phyloP scores from a whole-genome alignment of 2,888 invertebrate species.

The Belgica antarctica region DNA sequence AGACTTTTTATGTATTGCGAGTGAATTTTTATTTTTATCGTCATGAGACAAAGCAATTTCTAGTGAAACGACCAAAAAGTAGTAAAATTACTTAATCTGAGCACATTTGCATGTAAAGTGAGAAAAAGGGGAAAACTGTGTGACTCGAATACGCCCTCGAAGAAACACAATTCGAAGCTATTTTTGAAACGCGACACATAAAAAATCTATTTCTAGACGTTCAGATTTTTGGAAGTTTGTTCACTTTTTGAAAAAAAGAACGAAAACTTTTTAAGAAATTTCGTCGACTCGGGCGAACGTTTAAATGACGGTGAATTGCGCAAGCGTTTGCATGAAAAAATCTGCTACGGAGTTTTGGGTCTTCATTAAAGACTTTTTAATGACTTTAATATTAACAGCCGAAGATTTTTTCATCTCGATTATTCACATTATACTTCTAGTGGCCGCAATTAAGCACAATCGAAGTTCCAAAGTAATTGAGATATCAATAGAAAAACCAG shows the following conservation, averaged over 20 bases:
- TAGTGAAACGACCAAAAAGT: conserved; percentile 17
- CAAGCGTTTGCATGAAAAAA: conserved; percentile 18
- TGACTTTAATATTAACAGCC: neutral
- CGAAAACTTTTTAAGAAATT: no score
- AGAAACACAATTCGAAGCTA: neutral
- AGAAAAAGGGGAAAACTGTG: conserved; percentile 7
- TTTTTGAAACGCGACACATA: conserved; percentile 1
- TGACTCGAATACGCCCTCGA: conserved; percentile 24
- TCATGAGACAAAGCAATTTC: neutral
- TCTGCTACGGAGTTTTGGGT: neutral
- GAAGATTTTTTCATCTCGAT: no score
- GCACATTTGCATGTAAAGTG: conserved; percentile 18
- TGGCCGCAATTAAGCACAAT: neutral
- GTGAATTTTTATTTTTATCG: conserved; percentile 14
- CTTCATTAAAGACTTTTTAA: neutral
- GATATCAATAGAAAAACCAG: neutral
- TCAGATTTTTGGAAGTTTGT: neutral
- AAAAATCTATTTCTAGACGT: neutral
- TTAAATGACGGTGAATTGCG: conserved; percentile 8
- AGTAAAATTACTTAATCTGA: conserved; percentile 23
- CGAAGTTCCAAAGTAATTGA: neutral
- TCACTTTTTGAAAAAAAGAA: neutral
- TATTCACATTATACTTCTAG: neutral
- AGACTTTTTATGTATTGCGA: neutral
- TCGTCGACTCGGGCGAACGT: neutral